Evolutionary conservation across 2,113 vertebrate species (phyloP).

Genomic region (Caretta caretta): DNA sequence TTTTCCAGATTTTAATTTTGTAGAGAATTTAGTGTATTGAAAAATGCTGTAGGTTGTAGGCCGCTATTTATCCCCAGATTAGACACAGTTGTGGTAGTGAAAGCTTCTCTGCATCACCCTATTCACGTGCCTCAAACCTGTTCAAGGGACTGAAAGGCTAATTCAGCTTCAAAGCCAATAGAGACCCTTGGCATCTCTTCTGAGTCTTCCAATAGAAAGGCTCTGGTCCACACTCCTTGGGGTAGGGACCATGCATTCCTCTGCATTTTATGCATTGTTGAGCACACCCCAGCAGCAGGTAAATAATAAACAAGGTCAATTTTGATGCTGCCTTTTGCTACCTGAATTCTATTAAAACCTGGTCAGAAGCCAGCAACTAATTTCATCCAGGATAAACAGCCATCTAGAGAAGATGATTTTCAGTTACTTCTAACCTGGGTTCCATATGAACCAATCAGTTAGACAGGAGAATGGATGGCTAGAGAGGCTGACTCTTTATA

Average conservation of each 20-base stretch:
- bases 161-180: background rate
- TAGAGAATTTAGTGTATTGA: background rate
- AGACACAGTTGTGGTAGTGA: background rate
- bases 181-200: background rate
- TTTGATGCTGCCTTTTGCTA: background rate
- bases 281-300: background rate
- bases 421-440: background rate
- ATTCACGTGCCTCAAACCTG: background rate
- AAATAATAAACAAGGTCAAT: background rate
- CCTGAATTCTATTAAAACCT: background rate
- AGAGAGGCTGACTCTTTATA: background rate
- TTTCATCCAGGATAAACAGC: background rate
- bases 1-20: background rate
- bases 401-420: background rate
- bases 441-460: background rate
- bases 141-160: background rate
- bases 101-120: background rate
- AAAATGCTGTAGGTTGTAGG: background rate
- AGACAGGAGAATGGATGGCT: background rate
- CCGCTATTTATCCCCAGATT: background rate
- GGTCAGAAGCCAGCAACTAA: background rate
- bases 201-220: background rate
- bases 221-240: background rate
- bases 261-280: background rate
- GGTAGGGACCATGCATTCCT: background rate